Conservation (phyloP, 2,797 vertebrate genomes). For the Onychomys torridus region DNA sequence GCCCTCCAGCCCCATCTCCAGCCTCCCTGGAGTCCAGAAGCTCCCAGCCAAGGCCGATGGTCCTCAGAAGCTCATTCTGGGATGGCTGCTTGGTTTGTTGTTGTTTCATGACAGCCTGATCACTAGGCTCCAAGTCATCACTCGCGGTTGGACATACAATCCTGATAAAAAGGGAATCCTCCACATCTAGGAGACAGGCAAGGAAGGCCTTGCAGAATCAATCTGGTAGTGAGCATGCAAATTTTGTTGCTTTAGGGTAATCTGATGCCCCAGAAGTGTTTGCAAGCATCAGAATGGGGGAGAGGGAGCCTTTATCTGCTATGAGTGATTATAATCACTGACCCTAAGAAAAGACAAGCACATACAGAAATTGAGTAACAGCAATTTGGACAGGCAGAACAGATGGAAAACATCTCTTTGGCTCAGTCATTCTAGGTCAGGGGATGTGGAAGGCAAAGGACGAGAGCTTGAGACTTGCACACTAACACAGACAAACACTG, state of each 20-base stretch:
- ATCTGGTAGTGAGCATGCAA: not conserved
- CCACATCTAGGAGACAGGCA: not conserved
- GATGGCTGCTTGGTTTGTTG: not conserved
- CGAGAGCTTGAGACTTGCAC: too few relatives aligned
- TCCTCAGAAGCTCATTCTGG: not conserved
- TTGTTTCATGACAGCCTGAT: not conserved
- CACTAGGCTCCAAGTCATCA: not conserved
- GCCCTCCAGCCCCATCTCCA: not conserved
- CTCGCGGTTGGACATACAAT: not conserved
- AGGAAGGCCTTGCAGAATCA: constrained; percentile 5
- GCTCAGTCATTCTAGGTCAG: not conserved
- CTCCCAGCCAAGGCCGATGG: not conserved
- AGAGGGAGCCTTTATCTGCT: not conserved
- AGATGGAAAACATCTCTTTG: not conserved
- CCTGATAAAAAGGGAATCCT: not conserved
- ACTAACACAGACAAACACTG: not conserved
- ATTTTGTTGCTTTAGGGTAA: not conserved
- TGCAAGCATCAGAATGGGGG: not conserved
- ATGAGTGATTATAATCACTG: not conserved
- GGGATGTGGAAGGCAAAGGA: not conserved
- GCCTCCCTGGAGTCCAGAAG: not conserved
- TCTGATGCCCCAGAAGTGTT: not conserved
- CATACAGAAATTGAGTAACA: not conserved
- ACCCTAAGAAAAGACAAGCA: not conserved
- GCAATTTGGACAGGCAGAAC: not conserved